Base-by-base conservation (phyloP, 2,888 invertebrate genomes). In the Chesias legatella region DNA sequence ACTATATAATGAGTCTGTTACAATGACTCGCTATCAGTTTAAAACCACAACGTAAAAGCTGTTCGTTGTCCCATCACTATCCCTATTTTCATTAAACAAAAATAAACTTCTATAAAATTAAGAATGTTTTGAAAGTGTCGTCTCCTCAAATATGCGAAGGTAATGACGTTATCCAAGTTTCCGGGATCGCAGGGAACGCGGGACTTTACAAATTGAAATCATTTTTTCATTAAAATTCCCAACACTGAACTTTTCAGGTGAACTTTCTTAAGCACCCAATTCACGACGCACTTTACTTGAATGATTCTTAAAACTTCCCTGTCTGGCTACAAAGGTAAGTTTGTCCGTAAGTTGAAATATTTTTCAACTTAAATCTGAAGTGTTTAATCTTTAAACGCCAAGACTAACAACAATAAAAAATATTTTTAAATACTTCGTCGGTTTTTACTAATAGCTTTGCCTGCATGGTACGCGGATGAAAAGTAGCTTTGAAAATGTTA, bases 161-260 rank as follows among this genome's bases (percentile, higher is more conserved):
- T 81, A 81, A 83, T 75, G 75, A 75, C 65, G 73, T 75, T 71
- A 72, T 49, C 60, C 48, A 67, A 67, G 64, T 63, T 68, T 60
- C 53, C 55, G 45, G 56, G 60, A 25, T 57, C 52, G 46, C 48
- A 51, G 50, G 40, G 32, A 51, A 56, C 56, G 53, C 60, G 51
- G 57, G 73, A 75, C 70, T 72, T 70, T 57, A 57, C 70, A 78
- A 85, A 85, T 82, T 84, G 83, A 84, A 85, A 85, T 86, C 82
- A 85, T 84, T 86, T 85, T 85, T 86, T 86, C 85, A 85, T 85
- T 85, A 83, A 76, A 83, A 79, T 77, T 71, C 67, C 67, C 55
- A 70, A 73, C 60, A 72, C 63, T 47, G 46, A 60, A 67, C 63
- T 67, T 70, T 73, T 72, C 81, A 82, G 84, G 82, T 80, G 64